Base-by-base conservation (phyloP, 1,140 invertebrate species). In the Chrysomallon squamiferum region DNA sequence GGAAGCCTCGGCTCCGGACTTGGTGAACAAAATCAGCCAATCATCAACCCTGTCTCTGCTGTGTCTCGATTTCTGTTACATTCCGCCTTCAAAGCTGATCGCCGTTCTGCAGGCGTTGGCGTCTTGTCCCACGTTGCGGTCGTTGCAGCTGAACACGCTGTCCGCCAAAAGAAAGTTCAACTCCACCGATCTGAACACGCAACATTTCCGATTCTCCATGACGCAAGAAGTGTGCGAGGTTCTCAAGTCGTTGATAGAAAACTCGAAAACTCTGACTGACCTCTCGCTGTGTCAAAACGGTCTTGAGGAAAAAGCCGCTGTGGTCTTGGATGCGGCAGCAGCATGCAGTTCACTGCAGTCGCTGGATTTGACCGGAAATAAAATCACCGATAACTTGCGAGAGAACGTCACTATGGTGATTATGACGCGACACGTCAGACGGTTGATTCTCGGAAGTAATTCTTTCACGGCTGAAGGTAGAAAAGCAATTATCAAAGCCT, bases 301-400 rank as follows among this genome's bases (percentile, higher is more conserved):
- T 20, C 41, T 75, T 20, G 64, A 50, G 32, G 70, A 69, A 35
- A 68, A 67, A 45, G 54, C 68, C 2, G 32, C 32, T 0, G 33
- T 65, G 1, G 56, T 75, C 22, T 25, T 66, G 15, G 60, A 66
- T 3, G 64, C 63, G 0, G 50, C 61, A 11, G 33, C 60, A 2
- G 2, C 47, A 3, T 68, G 66, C 47, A n/a, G 18, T n/a, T 32
- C 49, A 4, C 59, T 75, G 4, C 38, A 18, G 32, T 41, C 68
- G 9, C 59, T 75, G 11, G 73, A 75, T 49, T 47, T 75, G 33
- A 69, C 66, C 13, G 73, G 69, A 4, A 75, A 75, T 58, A 41
- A 66, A 5, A 66, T 75, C 4, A 58, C 60, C 20, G 69, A 75
- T 50, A 65, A 22, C 1, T 49, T 65, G n/a, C 52, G 27, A 22